Conservation (phyloP, 2,797 vertebrate genomes). For the Rhinatrema bivittatum region DNA sequence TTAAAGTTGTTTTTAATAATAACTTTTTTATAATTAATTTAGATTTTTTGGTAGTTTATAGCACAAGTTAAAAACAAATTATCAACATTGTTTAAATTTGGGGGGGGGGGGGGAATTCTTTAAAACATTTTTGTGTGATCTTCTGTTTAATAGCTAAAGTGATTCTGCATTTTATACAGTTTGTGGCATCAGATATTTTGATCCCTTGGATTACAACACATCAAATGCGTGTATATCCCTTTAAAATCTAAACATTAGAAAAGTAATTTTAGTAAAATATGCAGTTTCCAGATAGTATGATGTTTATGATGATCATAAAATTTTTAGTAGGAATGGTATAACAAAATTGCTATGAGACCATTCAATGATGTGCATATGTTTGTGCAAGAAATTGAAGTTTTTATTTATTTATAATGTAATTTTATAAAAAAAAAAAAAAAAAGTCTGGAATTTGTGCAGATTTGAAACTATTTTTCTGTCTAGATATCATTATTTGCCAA, state of each 20-base stretch:
- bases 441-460: constrained; percentile 66
- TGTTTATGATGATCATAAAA: constrained; percentile 53
- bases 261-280: too few relatives aligned
- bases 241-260: constrained; percentile 50
- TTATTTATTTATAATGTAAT: constrained; percentile 75
- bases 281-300: constrained; percentile 58
- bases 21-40: constrained; percentile 57
- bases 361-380: constrained; percentile 61
- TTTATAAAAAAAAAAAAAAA: constrained; percentile 70
- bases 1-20: constrained; percentile 43
- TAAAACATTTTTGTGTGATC: constrained; percentile 49
- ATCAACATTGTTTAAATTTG: constrained; percentile 59
- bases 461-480: constrained; percentile 72
- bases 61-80: constrained; percentile 59
- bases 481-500: constrained; percentile 75
- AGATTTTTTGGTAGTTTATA: constrained; percentile 54
- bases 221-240: constrained; percentile 51
- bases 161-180: constrained; percentile 54
- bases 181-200: constrained; percentile 54
- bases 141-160: constrained; percentile 47
- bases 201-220: constrained; percentile 50
- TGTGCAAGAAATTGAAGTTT: constrained; percentile 68
- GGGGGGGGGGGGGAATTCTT: constrained; percentile 58
- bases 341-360: constrained; percentile 58
- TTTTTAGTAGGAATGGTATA: constrained; percentile 15